Evolutionary conservation across 2,888 invertebrate genomes (phyloP).

Genomic region (Tachina fera): DNA sequence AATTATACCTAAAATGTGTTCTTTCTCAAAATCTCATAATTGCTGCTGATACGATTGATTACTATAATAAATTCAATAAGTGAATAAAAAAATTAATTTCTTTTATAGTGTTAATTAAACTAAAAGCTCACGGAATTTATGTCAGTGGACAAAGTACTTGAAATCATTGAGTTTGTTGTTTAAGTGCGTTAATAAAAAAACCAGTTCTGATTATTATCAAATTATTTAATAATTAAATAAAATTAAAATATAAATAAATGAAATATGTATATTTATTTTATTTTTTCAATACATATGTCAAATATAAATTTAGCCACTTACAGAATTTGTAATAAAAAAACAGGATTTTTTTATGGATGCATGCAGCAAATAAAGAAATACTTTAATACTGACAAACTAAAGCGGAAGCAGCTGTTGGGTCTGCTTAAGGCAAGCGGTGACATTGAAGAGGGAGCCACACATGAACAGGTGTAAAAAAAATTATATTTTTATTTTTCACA

Average conservation of each 20-base stretch:
- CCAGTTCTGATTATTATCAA: constrained; percentile 13
- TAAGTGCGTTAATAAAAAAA: neutral
- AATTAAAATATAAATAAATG: neutral
- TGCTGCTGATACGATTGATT: neutral
- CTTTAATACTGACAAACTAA: neutral
- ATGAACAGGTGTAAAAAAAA: constrained; percentile 28
- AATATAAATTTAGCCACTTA: constrained; percentile 10
- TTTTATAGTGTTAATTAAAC: neutral
- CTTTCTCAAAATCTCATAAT: neutral
- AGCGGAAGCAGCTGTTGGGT: neutral
- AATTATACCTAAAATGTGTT: neutral
- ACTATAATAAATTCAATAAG: neutral
- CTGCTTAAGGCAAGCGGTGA: neutral
- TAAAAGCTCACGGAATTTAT: neutral
- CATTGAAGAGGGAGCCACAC: neutral
- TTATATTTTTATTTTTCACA: neutral
- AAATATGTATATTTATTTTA: neutral
- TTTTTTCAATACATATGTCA: neutral
- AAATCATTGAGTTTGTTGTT: too few relatives aligned
- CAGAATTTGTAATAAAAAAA: constrained; percentile 22
- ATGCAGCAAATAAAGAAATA: neutral
- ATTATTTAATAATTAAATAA: neutral
- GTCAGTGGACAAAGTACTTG: neutral
- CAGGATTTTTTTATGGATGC: constrained; percentile 23
- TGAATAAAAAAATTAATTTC: neutral